A percentile compares a stretch with the other conserved stretches of the same genome.
phyloP scores from a whole-genome alignment of 2,797 vertebrate genomes.

The Luscinia luscinia region DNA sequence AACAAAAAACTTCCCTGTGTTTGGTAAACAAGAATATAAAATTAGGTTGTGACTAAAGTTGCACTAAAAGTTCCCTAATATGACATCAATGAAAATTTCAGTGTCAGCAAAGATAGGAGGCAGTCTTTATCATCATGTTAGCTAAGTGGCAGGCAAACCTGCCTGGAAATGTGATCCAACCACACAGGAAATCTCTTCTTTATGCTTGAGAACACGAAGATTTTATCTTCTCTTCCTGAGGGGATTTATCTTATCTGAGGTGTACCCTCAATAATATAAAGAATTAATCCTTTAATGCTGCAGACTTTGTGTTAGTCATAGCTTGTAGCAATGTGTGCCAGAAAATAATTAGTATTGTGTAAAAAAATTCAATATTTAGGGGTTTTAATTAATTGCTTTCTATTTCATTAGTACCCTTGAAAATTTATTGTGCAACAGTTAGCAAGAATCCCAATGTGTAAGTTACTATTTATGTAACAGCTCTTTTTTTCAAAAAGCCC shows the following conservation, averaged over 20 bases:
- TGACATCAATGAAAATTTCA: not conserved
- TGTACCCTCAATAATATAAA: not conserved
- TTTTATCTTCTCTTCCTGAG: not conserved
- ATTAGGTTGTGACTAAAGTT: not conserved
- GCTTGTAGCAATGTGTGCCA: not conserved
- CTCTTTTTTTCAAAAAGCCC: not conserved
- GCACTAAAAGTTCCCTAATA: not conserved
- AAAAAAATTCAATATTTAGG: not conserved
- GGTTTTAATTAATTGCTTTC: not conserved
- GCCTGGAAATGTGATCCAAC: not conserved
- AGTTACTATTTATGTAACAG: not conserved
- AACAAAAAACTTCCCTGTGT: not conserved
- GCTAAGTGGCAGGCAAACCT: not conserved
- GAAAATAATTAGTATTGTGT: not conserved
- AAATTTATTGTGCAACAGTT: not conserved
- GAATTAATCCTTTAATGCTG: not conserved
- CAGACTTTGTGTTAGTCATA: not conserved
- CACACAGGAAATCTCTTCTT: not conserved
- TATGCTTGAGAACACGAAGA: not conserved
- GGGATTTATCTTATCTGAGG: not conserved
- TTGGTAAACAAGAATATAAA: not conserved
- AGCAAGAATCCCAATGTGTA: not conserved
- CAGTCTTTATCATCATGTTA: not conserved
- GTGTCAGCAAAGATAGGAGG: not conserved
- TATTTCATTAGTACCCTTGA: not conserved